Evolutionary conservation across 23 tunicate species (phyloP).

Genomic region (Ciona savignyi): DNA sequence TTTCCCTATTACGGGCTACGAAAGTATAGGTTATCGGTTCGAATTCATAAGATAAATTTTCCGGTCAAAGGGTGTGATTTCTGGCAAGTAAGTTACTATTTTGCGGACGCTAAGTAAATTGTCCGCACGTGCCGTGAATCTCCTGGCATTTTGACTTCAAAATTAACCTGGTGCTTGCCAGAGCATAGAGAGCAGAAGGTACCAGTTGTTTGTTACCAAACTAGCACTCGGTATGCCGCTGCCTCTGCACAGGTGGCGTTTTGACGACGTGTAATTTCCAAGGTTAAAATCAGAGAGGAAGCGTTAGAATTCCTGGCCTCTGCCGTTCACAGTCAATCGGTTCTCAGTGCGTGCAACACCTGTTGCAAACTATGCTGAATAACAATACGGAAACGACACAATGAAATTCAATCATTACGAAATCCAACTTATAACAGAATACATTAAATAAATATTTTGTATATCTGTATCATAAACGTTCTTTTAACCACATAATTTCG

Average conservation of each 20-base stretch:
- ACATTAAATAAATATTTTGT: no score
- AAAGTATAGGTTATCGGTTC: neutral
- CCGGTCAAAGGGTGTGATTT: neutral
- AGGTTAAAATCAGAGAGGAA: conserved; percentile 1
- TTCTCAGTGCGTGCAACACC: no score
- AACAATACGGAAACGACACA: no score
- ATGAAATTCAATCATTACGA: no score
- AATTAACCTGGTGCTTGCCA: neutral
- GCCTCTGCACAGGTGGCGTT: neutral
- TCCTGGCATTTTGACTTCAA: neutral
- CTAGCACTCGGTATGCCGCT: neutral
- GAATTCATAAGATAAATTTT: neutral
- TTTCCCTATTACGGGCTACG: neutral
- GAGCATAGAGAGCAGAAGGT: neutral
- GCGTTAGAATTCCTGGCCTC: neutral
- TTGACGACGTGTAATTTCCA: conserved; percentile 1
- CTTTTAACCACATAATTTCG: no score
- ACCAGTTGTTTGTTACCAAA: neutral
- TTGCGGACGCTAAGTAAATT: neutral
- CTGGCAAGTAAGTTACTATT: neutral
- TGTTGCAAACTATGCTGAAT: no score
- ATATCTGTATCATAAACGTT: no score
- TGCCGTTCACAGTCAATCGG: neutral
- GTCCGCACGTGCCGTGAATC: neutral
- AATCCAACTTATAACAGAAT: no score